These are phyloP conservation scores for Darwinula stevensoni DNA, from an alignment of 2,888 invertebrate species.

Conservation along the genomic window DNA sequence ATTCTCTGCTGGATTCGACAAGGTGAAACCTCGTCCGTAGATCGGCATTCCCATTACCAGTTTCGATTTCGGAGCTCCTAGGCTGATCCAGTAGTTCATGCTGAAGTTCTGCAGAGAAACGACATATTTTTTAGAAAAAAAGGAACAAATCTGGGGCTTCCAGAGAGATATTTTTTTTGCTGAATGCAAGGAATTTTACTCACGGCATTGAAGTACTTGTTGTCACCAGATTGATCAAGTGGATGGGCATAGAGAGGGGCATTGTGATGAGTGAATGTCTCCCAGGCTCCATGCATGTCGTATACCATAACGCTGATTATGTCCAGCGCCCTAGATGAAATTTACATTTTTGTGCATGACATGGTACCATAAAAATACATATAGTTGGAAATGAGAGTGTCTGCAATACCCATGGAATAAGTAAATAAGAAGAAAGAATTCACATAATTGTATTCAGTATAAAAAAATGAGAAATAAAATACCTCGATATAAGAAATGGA, in stretches of 20 bases:
- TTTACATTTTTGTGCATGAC: no score
- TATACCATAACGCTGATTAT: conserved; percentile 24
- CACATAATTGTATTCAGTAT: no score
- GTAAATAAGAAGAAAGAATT: no score
- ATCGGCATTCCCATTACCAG: conserved; percentile 34
- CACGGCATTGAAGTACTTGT: neutral
- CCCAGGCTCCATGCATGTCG: conserved; percentile 22
- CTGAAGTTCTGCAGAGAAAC: conserved; percentile 17
- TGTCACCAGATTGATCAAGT: neutral
- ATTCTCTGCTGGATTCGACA: conserved; percentile 19
- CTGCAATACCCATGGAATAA: no score
- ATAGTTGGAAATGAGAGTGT: no score
- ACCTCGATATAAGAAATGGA: no score
- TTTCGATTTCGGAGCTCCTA: conserved; percentile 28
- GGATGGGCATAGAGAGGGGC: conserved; percentile 25
- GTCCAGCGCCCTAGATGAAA: conserved; percentile 31
- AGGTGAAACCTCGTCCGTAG: conserved; percentile 34
- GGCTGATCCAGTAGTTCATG: conserved; percentile 22
- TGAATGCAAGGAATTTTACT: no score
- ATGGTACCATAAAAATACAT: no score
- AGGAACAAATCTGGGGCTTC: no score
- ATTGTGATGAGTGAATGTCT: conserved; percentile 30
- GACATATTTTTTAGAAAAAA: no score
- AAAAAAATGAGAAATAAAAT: no score
- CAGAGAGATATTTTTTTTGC: no score